Evolutionary conservation across 2,888 invertebrate species (phyloP).

Genomic region (Linnaemya tessellans): DNA sequence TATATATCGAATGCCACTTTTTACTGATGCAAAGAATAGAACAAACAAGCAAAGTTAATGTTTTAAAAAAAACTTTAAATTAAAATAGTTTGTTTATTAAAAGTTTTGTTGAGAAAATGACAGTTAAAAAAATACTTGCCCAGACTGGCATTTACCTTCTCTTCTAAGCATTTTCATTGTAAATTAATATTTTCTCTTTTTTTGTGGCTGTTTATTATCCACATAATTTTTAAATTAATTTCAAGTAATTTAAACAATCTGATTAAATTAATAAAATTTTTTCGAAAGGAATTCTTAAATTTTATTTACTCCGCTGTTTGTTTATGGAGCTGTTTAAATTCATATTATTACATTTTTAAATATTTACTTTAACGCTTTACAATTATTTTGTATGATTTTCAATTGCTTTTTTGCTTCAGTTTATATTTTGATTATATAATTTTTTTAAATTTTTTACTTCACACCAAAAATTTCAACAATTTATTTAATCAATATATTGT

Average conservation of each 20-base stretch:
- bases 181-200: too few species aligned
- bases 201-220: too few species aligned
- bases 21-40: too few species aligned
- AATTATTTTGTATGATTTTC: slow-evolving; percentile 56
- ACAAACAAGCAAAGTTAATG: too few species aligned
- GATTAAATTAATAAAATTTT: neutral
- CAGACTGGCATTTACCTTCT: too few species aligned
- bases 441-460: slow-evolving; percentile 28
- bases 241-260: neutral
- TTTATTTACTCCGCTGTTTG: slow-evolving; percentile 11
- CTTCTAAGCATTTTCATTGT: too few species aligned
- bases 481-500: slow-evolving; percentile 30
- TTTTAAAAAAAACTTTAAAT: too few species aligned
- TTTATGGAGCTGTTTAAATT: slow-evolving; percentile 7
- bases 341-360: slow-evolving; percentile 48
- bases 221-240: neutral
- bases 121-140: too few species aligned
- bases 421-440: slow-evolving; percentile 31
- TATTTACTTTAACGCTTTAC: slow-evolving; percentile 57
- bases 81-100: too few species aligned
- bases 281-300: neutral
- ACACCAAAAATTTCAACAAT: slow-evolving; percentile 32
- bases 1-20: too few species aligned
- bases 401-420: slow-evolving; percentile 45
- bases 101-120: too few species aligned